Base-by-base conservation (phyloP, 2,113 vertebrate species). In the Colistium nudipinnis region DNA sequence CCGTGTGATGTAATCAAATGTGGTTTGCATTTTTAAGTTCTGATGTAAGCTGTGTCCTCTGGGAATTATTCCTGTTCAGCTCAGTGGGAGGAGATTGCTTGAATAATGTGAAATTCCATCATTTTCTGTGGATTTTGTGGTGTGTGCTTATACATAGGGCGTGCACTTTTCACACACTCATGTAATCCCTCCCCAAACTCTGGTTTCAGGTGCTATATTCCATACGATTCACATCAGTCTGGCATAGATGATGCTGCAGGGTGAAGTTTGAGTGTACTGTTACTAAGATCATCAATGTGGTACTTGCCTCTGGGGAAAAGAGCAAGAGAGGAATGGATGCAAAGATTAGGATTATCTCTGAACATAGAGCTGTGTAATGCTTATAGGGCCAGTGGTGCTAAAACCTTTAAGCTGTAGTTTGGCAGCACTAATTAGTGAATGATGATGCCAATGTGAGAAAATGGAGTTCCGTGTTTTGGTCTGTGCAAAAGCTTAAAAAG, bases 401-500 rank as follows among this genome's bases (percentile, higher is more conserved):
- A 47, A 56, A 30, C 30, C 43, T 24, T 48, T 24, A 43, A 62
- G 14, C 4, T 48, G 20, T 41, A 38, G 28, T 53, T 56, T 75
- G 39, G 48, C 22, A 49, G n/a, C 2, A 5, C 35, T 24, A 43
- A 56, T 61, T 24, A 30, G 19, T 49, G 24, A 51, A n/a, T 38
- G n/a, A 13, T 35, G 17, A 22, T 62, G 35, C 45, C 8, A 35
- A 39, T 39, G 45, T 33, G 33, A 60, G 24, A 10, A 30, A 53
- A 13, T 3, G 39, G 25, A 2, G 9, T 67, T 63, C 65, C 19
- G 56, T 49, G 2, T 2, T 74, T 53, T 65, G 62, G 54, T 66
- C 63, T n/a, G 49, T 63, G 49, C 63, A 16, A 65, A 76, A 65
- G 68, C 60, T 80, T 76, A 74, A 76, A n/a, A 70, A 60, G 80